phyloP scores from a whole-genome alignment of 2,888 invertebrate species.

The Dinocampus coccinellae region DNA sequence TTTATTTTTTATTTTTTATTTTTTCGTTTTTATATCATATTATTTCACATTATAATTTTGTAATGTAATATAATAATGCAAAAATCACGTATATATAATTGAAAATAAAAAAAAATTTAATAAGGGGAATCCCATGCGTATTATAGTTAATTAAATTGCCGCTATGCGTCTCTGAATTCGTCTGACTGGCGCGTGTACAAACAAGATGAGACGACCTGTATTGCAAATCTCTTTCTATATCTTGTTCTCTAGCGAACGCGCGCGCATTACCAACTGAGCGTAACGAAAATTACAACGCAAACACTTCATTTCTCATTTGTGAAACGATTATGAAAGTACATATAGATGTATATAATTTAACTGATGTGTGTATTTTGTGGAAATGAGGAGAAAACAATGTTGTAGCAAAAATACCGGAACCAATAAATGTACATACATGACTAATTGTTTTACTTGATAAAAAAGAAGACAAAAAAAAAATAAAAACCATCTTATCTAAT shows the following conservation, averaged over 20 bases:
- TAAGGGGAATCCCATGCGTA: not conserved
- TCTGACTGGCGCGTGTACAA: not conserved
- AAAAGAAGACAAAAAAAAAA: not conserved
- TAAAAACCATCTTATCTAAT: not conserved
- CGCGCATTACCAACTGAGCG: conserved; percentile 28
- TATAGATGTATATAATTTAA: conserved; percentile 3
- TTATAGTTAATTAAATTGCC: not conserved
- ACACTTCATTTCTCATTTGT: conserved; percentile 27
- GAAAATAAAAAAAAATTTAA: not conserved
- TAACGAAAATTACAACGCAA: conserved; percentile 36
- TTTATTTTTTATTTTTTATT: too few relatives aligned
- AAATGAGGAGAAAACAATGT: conserved; percentile 15
- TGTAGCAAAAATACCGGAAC: not conserved
- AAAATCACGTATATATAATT: not conserved
- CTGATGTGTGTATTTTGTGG: not conserved
- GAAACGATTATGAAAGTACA: conserved; percentile 35
- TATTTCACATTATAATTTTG: too few relatives aligned
- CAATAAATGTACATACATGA: not conserved
- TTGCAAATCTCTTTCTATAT: too few relatives aligned
- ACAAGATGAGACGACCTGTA: too few relatives aligned
- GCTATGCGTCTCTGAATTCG: not conserved
- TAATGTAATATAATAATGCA: too few relatives aligned
- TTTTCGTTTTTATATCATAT: too few relatives aligned
- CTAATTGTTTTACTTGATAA: not conserved
- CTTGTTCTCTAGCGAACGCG: not conserved